These are phyloP conservation scores for Malachius bipustulatus DNA, from an alignment of 2,888 invertebrate genomes.

Conservation along the genomic window DNA sequence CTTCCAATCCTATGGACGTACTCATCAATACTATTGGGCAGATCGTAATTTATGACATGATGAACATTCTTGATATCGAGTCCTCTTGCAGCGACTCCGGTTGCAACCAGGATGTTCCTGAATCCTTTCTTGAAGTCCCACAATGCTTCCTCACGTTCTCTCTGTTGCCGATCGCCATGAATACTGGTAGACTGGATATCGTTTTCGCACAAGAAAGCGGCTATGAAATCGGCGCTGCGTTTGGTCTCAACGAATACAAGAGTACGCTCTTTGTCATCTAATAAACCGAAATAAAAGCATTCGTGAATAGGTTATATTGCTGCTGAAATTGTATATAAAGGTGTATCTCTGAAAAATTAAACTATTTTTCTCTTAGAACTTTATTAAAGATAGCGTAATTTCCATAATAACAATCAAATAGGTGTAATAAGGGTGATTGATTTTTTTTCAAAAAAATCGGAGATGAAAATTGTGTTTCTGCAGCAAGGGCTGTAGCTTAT, in stretches of 20 bases:
- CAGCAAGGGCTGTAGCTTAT: too few species aligned
- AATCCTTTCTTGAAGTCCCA: conserved; percentile 66
- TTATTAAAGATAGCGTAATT: too few species aligned
- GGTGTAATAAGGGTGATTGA: too few species aligned
- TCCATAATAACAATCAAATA: too few species aligned
- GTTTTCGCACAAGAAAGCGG: conserved; percentile 67
- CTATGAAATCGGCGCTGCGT: conserved; percentile 80
- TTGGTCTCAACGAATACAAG: conserved; percentile 89
- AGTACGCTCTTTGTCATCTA: conserved; percentile 38
- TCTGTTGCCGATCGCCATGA: conserved; percentile 61
- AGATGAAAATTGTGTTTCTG: too few species aligned
- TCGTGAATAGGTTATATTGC: conserved; percentile 1
- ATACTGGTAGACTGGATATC: conserved; percentile 60
- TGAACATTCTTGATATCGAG: conserved; percentile 78
- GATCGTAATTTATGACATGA: conserved; percentile 86
- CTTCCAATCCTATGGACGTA: conserved; percentile 93
- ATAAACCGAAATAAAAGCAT: conserved; percentile 16
- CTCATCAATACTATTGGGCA: conserved; percentile 82
- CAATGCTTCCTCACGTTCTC: conserved; percentile 62
- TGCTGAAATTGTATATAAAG: too few species aligned
- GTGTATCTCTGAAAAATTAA: conserved; percentile 12
- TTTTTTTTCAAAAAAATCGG: too few species aligned
- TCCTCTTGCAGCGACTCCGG: conserved; percentile 89
- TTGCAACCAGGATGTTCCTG: conserved; percentile 79
- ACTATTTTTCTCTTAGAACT: conserved; percentile 1